Percentiles rank a stretch among this genome's conserved stretches.
Conservation (phyloP, 2,888 invertebrate genomes). For the Crocallis elinguaria region DNA sequence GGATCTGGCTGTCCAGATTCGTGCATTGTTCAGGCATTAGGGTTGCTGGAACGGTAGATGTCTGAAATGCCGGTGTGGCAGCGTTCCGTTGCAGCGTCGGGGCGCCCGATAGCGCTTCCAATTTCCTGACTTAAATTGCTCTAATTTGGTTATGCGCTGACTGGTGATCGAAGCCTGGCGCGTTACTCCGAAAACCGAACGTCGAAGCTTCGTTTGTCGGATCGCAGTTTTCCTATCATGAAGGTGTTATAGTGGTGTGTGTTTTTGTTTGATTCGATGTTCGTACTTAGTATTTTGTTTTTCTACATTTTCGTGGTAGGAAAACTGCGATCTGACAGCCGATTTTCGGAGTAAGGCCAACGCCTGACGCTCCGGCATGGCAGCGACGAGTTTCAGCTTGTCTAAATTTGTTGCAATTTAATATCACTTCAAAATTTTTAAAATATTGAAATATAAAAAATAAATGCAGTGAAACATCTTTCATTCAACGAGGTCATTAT, state of each 20-base stretch:
- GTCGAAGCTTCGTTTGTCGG: too few relatives aligned
- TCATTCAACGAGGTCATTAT: too few relatives aligned
- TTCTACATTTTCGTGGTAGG: too few relatives aligned
- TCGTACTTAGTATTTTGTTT: too few relatives aligned
- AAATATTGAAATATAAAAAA: too few relatives aligned
- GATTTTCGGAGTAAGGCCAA: too few relatives aligned
- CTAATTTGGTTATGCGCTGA: conserved; percentile 83
- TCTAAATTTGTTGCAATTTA: conserved; percentile 6
- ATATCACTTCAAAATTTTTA: not conserved
- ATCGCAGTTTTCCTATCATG: too few relatives aligned
- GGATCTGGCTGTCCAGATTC: conserved; percentile 81
- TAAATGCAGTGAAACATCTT: too few relatives aligned
- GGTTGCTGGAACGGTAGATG: conserved; percentile 72
- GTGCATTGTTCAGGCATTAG: conserved; percentile 83
- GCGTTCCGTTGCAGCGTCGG: conserved; percentile 66
- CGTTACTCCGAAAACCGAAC: too few relatives aligned
- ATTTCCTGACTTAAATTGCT: conserved; percentile 85
- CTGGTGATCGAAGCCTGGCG: conserved; percentile 77
- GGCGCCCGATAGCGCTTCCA: conserved; percentile 80
- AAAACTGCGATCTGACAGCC: too few relatives aligned
- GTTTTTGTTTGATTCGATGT: too few relatives aligned
- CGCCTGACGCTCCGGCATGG: conserved; percentile 56
- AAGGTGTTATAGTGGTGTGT: too few relatives aligned
- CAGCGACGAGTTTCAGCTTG: conserved; percentile 59
- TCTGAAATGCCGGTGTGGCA: conserved; percentile 76